Percentiles rank a stretch among this genome's conserved stretches.
Conservation (phyloP, 1,140 invertebrate species). For the Camponotus pennsylvanicus region DNA sequence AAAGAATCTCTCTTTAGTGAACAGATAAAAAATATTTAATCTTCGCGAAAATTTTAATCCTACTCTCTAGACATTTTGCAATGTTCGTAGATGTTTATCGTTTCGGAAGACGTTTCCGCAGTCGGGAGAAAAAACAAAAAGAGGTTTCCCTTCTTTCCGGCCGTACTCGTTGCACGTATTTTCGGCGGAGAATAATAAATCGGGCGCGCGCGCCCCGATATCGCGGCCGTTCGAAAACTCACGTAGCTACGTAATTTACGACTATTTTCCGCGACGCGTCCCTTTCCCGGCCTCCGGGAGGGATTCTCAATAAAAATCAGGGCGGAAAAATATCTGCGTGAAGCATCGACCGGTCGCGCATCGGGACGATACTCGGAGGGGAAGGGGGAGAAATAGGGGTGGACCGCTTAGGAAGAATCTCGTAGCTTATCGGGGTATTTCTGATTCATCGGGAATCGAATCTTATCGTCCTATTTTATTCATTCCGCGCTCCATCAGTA, state of each 20-base stretch:
- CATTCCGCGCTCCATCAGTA: not conserved
- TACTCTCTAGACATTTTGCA: not conserved
- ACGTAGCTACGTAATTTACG: constrained; percentile 67
- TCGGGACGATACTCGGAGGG: not conserved
- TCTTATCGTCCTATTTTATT: not conserved
- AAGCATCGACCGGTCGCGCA: constrained; percentile 53
- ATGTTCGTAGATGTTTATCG: constrained; percentile 29
- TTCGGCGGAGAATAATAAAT: constrained; percentile 65
- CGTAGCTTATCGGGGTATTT: constrained; percentile 26
- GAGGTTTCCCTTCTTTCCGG: constrained; percentile 43
- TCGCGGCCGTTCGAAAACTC: constrained; percentile 63
- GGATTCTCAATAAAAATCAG: constrained; percentile 59
- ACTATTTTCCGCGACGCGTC: constrained; percentile 49
- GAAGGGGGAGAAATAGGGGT: not conserved
- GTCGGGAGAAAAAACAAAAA: constrained; percentile 26
- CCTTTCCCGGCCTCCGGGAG: not conserved
- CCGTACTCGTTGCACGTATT: constrained; percentile 59
- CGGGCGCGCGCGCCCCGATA: constrained; percentile 49
- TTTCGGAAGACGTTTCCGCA: constrained; percentile 40
- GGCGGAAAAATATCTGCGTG: constrained; percentile 60
- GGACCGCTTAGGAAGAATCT: constrained; percentile 1
- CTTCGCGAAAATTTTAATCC: not conserved
- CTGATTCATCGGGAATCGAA: constrained; percentile 27
- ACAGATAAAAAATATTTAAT: not conserved
- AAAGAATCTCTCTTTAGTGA: not conserved